Evolutionary conservation across 2,888 invertebrate genomes (phyloP), one percentile per base, ranked within the genome.

Genomic region (Enchytraeus crypticus): DNA sequence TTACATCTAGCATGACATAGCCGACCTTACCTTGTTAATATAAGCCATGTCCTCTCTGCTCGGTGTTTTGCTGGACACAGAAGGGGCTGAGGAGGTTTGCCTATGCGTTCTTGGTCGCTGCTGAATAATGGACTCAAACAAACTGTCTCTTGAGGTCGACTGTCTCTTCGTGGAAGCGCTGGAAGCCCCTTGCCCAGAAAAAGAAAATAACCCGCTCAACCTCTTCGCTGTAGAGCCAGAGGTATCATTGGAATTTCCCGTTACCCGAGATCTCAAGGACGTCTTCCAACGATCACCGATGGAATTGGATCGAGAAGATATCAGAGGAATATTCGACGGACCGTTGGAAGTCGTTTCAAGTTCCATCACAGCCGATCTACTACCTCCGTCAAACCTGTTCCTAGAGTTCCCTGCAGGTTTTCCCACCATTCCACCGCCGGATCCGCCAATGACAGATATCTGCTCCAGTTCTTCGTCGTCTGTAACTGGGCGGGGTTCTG

Each of bases 381-480:
- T n/a, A n/a, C n/a, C n/a, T n/a, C n/a, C n/a, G n/a, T n/a, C n/a
- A n/a, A n/a, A n/a, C n/a, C n/a, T n/a, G n/a, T n/a, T n/a, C 11
- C 18, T 38, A 8, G 38, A 38, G 18, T 18, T 14, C 18, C 38
- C 38, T 18, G 38, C 38, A n/a, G n/a, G n/a, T 18, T 38, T 38
- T 8, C 11, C 11, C 18, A 14, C 38, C 8, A 14, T 38, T 18
- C 18, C 11, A 38, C 18, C 38, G 11, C 11, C 38, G 11, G 38
- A 38, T 18, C 8, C 18, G 38, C 38, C 38, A 14, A 86, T 85
- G 69, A 86, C 83, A 64, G 86, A 85, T 72, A 86, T 86, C 79
- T 86, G 85, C 72, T 85, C 85, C 67, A 85, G 80, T 74, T 85
- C 85, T 62, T 78, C 76, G 59, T 79, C 77, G 27, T 71, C 71